These are phyloP conservation scores for Phaedon cochleariae DNA, from an alignment of 2,888 invertebrate species.

Conservation along the genomic window DNA sequence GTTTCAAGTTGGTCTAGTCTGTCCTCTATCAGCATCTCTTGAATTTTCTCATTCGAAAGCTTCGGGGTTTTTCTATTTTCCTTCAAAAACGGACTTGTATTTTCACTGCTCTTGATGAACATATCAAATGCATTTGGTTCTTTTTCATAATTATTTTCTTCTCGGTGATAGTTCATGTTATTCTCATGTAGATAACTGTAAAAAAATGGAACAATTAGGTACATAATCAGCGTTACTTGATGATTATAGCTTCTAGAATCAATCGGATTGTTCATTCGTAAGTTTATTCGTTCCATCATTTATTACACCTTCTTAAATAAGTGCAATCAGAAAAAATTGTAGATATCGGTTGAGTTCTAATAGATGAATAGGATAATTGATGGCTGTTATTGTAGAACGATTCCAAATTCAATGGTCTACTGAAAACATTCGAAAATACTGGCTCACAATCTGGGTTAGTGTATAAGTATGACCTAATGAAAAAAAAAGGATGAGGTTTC, in stretches of 20 bases:
- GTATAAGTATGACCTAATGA: no score
- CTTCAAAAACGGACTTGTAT: conserved; percentile 33
- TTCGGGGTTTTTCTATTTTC: conserved; percentile 47
- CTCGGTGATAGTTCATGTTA: not conserved
- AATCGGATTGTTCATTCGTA: not conserved
- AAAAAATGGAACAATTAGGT: not conserved
- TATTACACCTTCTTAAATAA: not conserved
- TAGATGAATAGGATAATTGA: not conserved
- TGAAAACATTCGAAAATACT: not conserved
- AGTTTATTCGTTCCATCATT: not conserved
- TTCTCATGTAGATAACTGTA: conserved; percentile 16
- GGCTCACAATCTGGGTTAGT: not conserved
- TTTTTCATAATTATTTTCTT: conserved; percentile 9
- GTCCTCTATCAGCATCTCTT: conserved; percentile 58
- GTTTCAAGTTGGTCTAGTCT: conserved; percentile 58
- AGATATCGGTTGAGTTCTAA: not conserved
- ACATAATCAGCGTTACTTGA: not conserved
- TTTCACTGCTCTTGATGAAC: conserved; percentile 45
- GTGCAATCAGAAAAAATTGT: not conserved
- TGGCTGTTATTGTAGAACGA: not conserved
- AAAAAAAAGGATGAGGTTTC: not conserved
- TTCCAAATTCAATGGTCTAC: not conserved
- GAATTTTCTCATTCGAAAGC: conserved; percentile 43
- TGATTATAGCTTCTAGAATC: not conserved
- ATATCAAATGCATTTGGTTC: conserved; percentile 13